These are phyloP conservation scores for Plotosus lineatus DNA, from an alignment of 2,113 vertebrate genomes.

Conservation along the genomic window DNA sequence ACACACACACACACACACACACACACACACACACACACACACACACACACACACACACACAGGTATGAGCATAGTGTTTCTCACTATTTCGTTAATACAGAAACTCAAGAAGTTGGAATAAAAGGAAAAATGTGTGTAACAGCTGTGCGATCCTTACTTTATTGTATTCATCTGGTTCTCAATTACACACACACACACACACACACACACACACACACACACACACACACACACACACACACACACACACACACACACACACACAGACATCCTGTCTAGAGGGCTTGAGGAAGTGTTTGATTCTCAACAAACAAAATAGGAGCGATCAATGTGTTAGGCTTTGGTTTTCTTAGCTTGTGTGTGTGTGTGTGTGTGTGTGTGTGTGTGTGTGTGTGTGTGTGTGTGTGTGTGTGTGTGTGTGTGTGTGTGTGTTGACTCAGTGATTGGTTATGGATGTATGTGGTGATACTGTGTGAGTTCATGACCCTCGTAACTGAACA, in stretches of 20 bases:
- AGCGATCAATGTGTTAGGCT: not conserved
- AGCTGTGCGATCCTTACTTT: not conserved
- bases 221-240: not conserved
- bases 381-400: constrained; percentile 29
- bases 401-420: constrained; percentile 38
- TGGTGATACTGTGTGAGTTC: constrained; percentile 37
- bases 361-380: constrained; percentile 28
- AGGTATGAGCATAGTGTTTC: not conserved
- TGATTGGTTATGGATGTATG: constrained; percentile 41
- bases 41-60: constrained; percentile 10
- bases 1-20: constrained; percentile 1
- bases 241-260: constrained; percentile 12
- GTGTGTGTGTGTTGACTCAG: constrained; percentile 15
- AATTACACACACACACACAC: constrained; percentile 12
- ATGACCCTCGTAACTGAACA: constrained; percentile 41
- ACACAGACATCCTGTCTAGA: not conserved
- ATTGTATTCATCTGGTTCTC: constrained; percentile 3
- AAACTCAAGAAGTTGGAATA: not conserved
- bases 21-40: constrained; percentile 12
- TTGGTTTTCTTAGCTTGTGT: not conserved
- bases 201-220: no score
- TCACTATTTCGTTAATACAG: not conserved
- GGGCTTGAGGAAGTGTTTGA: constrained; percentile 42
- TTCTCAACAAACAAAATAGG: constrained; percentile 44
- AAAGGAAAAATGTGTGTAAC: not conserved